These are phyloP conservation scores for Microtus obscurus DNA, from an alignment of 2,797 vertebrate genomes.

Conservation along the genomic window DNA sequence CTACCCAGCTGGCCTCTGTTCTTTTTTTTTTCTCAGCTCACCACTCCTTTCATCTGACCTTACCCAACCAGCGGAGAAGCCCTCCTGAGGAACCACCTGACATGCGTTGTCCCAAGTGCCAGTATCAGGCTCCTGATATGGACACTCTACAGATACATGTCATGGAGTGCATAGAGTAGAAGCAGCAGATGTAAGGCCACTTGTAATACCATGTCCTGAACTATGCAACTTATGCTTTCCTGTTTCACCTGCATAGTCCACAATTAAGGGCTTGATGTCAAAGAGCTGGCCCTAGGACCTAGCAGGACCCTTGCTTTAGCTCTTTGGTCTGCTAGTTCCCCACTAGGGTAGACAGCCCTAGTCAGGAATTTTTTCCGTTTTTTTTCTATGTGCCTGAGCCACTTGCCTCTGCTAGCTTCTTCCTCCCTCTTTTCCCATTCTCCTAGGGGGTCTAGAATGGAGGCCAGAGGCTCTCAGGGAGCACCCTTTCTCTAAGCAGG, in stretches of 20 bases:
- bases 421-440: not conserved
- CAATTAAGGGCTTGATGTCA: not conserved
- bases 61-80: conserved; percentile 83
- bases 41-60: conserved; percentile 58
- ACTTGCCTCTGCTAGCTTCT: not conserved
- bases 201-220: not conserved
- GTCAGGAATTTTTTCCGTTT: not conserved
- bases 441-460: not conserved
- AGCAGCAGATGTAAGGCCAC: not conserved
- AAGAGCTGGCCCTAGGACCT: not conserved
- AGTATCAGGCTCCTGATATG: conserved; percentile 96
- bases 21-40: conserved; percentile 67
- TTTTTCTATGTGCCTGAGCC: not conserved
- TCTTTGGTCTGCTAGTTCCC: not conserved
- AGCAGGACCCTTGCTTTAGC: not conserved
- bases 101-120: conserved; percentile 94
- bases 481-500: not conserved
- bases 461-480: not conserved
- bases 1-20: not conserved
- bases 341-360: not conserved
- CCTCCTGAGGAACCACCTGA: conserved; percentile 90
- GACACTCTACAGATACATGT: conserved; percentile 97
- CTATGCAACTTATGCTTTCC: not conserved
- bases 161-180: conserved; percentile 96
- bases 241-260: not conserved